Conservation (phyloP, 2,797 vertebrate species). For the Miichthys miiuy region DNA sequence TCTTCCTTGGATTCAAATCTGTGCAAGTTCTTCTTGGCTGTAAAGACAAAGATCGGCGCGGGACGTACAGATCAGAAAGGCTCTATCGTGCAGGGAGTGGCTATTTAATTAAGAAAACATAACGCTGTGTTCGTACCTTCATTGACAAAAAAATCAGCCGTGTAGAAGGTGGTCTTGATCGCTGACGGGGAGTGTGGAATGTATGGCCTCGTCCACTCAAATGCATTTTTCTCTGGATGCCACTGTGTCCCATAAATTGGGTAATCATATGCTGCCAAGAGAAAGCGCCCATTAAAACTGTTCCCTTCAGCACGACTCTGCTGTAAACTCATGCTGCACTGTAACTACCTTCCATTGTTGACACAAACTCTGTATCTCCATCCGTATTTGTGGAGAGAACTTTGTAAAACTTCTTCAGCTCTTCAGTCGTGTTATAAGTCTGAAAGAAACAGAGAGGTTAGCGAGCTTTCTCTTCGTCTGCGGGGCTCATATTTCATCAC, state of each 20-base stretch:
- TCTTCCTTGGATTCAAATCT: slow-evolving; percentile 72
- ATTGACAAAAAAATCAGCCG: slow-evolving; percentile 91
- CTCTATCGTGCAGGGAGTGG: too few species aligned
- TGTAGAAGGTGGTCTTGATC: slow-evolving; percentile 87
- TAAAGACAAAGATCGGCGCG: slow-evolving; percentile 18
- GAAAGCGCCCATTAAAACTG: fast-evolving
- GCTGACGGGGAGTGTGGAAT: slow-evolving; percentile 86
- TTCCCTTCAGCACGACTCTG: fast-evolving
- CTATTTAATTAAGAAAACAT: background rate
- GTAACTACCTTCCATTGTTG: slow-evolving; percentile 92
- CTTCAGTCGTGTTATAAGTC: slow-evolving; percentile 87
- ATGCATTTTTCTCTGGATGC: slow-evolving; percentile 97
- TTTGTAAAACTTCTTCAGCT: slow-evolving; percentile 90
- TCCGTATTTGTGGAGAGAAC: slow-evolving; percentile 90
- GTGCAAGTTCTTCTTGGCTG: slow-evolving; percentile 85
- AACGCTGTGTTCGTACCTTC: slow-evolving; percentile 87
- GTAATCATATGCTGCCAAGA: slow-evolving; percentile 85
- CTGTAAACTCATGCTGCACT: background rate
- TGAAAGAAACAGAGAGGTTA: slow-evolving; percentile 64
- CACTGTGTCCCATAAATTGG: slow-evolving; percentile 94
- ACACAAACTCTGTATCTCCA: slow-evolving; percentile 89
- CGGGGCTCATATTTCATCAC: too few species aligned
- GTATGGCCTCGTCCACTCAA: slow-evolving; percentile 87
- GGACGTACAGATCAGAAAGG: background rate
- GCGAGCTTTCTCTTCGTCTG: too few species aligned